A percentile compares a stretch with the other conserved stretches of the same genome.
phyloP scores from a whole-genome alignment of 2,113 vertebrate genomes.

The Antechinus flavipes region DNA sequence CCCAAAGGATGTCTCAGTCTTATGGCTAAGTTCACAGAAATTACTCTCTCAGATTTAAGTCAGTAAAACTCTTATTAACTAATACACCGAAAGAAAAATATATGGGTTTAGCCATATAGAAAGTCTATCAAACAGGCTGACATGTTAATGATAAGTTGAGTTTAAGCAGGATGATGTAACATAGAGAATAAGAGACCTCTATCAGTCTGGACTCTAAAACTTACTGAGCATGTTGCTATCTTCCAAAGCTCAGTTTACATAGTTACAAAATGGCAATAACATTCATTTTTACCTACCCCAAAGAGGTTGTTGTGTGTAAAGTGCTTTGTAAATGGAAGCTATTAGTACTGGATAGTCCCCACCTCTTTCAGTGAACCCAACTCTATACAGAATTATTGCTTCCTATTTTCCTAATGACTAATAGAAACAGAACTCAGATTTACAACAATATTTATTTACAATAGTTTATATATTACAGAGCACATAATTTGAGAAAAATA shows the following conservation, averaged over 20 bases:
- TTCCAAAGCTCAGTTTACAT: neutral
- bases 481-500: conserved; percentile 79
- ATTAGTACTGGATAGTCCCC: neutral
- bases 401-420: conserved; percentile 74
- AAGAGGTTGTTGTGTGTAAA: neutral
- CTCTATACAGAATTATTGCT: neutral
- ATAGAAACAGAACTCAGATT: conserved; percentile 73
- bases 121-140: neutral
- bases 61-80: conserved; percentile 32
- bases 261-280: neutral
- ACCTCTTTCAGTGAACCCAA: neutral
- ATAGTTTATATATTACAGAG: conserved; percentile 82
- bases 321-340: neutral
- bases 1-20: conserved; percentile 27
- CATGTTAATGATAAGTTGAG: neutral
- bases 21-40: conserved; percentile 49
- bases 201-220: neutral
- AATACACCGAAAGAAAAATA: conserved; percentile 17
- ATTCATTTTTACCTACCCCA: neutral
- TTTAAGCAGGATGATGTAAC: neutral
- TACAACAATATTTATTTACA: conserved; percentile 80
- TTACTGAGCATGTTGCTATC: neutral
- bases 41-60: neutral
- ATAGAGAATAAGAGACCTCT: neutral
- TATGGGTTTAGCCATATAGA: neutral